These are phyloP conservation scores for Cotesia chilonis DNA, from an alignment of 1,140 invertebrate species.

Conservation along the genomic window DNA sequence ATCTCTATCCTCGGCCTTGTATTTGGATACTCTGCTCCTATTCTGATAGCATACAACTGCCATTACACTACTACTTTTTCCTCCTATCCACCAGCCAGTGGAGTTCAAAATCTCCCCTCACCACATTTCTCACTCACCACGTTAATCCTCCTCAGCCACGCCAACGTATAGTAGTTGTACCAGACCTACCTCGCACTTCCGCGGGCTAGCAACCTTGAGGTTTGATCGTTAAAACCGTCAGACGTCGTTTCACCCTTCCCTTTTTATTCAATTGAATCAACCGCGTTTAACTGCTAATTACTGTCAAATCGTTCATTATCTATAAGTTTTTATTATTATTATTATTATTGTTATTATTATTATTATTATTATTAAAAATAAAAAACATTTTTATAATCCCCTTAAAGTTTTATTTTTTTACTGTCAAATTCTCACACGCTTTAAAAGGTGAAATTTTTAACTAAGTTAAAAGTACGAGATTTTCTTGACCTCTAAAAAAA, in stretches of 20 bases:
- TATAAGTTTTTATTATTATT: slow-evolving; percentile 1
- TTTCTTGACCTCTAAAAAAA: too few species aligned
- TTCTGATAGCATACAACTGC: not conserved
- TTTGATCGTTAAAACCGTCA: slow-evolving; percentile 20
- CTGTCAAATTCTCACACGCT: too few species aligned
- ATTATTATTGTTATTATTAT: not conserved
- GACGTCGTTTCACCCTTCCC: not conserved
- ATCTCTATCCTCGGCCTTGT: not conserved
- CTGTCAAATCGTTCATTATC: not conserved
- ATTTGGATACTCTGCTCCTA: not conserved
- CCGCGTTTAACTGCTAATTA: not conserved
- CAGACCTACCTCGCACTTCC: slow-evolving; percentile 15
- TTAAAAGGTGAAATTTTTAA: too few species aligned
- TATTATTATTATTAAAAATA: not conserved
- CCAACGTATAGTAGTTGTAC: not conserved
- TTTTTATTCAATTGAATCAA: slow-evolving; percentile 5
- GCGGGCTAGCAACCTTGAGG: slow-evolving; percentile 1
- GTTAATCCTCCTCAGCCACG: not conserved
- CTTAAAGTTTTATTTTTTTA: too few species aligned
- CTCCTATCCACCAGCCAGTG: too few species aligned
- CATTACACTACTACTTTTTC: too few species aligned
- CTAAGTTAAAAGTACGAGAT: too few species aligned
- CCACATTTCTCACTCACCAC: slow-evolving; percentile 3
- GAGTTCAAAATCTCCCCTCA: not conserved
- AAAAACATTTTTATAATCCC: too few species aligned